A percentile compares a stretch with the other conserved stretches of the same genome.
phyloP scores from a whole-genome alignment of 2,113 vertebrate genomes.

The Austrofundulus limnaeus region DNA sequence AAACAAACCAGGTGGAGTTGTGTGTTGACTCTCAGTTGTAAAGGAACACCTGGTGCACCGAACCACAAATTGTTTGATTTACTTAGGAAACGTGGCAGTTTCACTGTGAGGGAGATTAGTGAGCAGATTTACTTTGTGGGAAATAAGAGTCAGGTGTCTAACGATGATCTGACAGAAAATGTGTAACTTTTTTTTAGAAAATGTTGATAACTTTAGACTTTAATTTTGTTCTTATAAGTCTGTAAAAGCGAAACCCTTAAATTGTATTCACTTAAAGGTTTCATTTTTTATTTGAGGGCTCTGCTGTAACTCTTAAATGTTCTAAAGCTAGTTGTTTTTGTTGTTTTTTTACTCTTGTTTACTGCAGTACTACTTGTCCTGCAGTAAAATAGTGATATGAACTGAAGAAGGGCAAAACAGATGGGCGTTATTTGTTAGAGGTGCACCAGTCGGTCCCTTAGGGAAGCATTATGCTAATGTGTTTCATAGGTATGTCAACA shows the following conservation, averaged over 20 bases:
- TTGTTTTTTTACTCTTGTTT: no score
- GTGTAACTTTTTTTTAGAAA: neutral
- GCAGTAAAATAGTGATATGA: no score
- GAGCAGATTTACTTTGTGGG: neutral
- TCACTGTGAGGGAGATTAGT: slow-evolving; percentile 1
- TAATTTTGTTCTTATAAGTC: no score
- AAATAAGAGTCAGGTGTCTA: neutral
- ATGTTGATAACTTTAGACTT: no score
- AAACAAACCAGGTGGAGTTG: neutral
- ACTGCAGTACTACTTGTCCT: no score
- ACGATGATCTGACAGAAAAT: neutral
- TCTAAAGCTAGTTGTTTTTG: no score
- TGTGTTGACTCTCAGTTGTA: neutral
- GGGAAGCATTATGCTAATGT: neutral
- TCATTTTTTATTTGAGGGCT: no score
- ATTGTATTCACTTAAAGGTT: no score
- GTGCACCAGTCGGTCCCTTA: neutral
- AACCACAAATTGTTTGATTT: slow-evolving; percentile 7
- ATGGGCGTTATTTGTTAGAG: neutral
- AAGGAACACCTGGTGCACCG: neutral
- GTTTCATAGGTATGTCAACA: neutral
- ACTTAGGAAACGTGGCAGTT: neutral
- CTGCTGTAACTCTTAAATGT: no score
- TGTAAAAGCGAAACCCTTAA: no score
- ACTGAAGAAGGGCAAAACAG: neutral